Conservation (phyloP, 2,888 invertebrate genomes). For the Crematogaster levior region DNA sequence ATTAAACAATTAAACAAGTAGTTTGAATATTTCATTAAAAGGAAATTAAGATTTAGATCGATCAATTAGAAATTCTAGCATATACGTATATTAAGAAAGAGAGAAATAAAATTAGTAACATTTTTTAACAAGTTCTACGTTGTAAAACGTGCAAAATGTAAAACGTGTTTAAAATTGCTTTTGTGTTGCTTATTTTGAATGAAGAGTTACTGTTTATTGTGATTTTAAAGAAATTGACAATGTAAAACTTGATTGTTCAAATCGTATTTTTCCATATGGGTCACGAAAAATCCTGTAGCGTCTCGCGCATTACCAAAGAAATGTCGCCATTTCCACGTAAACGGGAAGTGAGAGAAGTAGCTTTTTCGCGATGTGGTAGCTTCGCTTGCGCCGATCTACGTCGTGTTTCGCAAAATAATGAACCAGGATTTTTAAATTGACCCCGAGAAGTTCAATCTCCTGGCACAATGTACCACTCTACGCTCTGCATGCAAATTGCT, state of each 20-base stretch:
- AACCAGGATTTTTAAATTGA: constrained; percentile 63
- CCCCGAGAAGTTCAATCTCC: constrained; percentile 76
- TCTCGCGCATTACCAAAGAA: background rate
- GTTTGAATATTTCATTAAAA: no score
- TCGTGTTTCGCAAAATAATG: constrained; percentile 59
- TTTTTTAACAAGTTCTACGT: no score
- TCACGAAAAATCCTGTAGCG: constrained; percentile 6
- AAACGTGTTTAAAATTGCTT: background rate
- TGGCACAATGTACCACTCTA: constrained; percentile 72
- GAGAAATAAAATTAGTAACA: no score
- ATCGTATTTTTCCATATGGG: constrained; percentile 13
- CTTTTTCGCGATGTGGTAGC: constrained; percentile 23
- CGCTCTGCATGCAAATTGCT: constrained; percentile 78
- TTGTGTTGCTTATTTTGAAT: background rate
- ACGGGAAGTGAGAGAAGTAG: background rate
- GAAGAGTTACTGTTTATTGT: constrained; percentile 3
- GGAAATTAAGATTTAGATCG: no score
- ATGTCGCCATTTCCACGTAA: constrained; percentile 41
- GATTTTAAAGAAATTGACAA: background rate
- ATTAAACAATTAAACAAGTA: no score
- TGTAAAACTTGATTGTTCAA: background rate
- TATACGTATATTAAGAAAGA: no score
- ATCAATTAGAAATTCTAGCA: no score
- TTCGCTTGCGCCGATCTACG: constrained; percentile 34
- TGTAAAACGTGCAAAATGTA: no score